Percentiles rank a stretch among this genome's conserved stretches.
phyloP scores from a whole-genome alignment of 2,888 invertebrate genomes.

The Prosopocoilus inquinatus region DNA sequence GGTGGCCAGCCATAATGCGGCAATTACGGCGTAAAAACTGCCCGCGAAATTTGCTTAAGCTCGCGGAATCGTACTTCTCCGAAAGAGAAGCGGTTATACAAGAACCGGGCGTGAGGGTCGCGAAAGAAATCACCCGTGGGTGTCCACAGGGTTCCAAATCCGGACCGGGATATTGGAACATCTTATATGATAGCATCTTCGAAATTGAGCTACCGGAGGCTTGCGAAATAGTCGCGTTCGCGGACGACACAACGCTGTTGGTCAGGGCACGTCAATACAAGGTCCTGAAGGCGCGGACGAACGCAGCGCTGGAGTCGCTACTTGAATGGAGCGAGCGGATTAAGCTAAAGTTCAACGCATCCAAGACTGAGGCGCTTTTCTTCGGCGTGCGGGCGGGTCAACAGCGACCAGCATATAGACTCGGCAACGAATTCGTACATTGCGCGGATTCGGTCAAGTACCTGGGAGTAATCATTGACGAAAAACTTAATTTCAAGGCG shows the following conservation, averaged over 20 bases:
- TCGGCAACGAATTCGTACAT: conserved; percentile 2
- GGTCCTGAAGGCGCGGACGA: neutral
- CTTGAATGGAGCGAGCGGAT: neutral
- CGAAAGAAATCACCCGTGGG: conserved; percentile 4
- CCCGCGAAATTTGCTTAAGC: conserved; percentile 16
- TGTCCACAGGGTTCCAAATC: conserved; percentile 21
- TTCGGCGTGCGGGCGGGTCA: conserved; percentile 9
- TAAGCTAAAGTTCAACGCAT: conserved; percentile 12
- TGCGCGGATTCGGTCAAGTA: conserved; percentile 12
- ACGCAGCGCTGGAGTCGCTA: neutral
- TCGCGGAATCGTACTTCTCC: conserved; percentile 3
- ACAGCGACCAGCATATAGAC: conserved; percentile 10
- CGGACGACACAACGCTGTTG: conserved; percentile 16
- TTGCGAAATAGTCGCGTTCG: conserved; percentile 13
- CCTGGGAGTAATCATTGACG: conserved; percentile 11
- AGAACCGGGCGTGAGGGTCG: neutral
- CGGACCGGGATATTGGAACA: too few relatives aligned
- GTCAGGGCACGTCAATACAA: neutral
- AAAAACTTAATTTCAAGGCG: conserved; percentile 7
- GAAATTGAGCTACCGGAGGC: neutral
- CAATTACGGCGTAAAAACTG: conserved; percentile 18
- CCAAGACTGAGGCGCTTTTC: conserved; percentile 16
- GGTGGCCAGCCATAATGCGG: conserved; percentile 31
- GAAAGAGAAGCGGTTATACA: conserved; percentile 5
- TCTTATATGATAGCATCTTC: conserved; percentile 14